Evolutionary conservation across 2,888 invertebrate species (phyloP).

Genomic region (Plebejus anna): DNA sequence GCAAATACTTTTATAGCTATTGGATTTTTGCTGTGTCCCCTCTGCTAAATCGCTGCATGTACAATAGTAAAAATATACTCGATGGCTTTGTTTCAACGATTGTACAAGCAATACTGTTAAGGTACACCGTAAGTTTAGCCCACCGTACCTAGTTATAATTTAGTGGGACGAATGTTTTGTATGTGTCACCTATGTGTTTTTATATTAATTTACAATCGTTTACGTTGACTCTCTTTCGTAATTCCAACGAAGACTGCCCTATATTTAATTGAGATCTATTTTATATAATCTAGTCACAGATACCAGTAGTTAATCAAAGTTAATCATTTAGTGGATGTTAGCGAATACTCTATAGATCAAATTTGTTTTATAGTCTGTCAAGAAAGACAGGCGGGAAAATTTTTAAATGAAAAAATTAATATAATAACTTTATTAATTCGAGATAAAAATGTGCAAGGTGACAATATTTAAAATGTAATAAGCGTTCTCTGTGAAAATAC

Average conservation of each 20-base stretch:
- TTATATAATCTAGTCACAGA: conserved; percentile 76
- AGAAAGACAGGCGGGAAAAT: no score
- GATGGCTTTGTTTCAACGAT: neutral
- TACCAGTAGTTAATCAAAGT: conserved; percentile 66
- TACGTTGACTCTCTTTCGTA: conserved; percentile 71
- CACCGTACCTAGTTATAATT: conserved; percentile 42
- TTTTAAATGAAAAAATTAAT: no score
- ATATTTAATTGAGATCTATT: conserved; percentile 78
- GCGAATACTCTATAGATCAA: conserved; percentile 41
- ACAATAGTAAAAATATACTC: neutral
- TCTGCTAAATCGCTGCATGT: neutral
- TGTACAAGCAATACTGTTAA: neutral
- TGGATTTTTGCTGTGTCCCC: neutral
- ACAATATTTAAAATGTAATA: no score
- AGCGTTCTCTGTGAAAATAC: no score
- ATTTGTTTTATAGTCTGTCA: neutral
- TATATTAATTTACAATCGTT: conserved; percentile 66
- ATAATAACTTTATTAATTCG: no score
- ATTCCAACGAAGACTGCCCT: conserved; percentile 79
- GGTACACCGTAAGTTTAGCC: neutral
- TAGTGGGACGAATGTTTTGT: conserved; percentile 52
- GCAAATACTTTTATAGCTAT: neutral
- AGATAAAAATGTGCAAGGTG: no score
- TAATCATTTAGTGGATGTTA: conserved; percentile 57
- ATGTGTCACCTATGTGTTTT: conserved; percentile 55